These are phyloP conservation scores for Lydus trimaculatus DNA, from an alignment of 2,888 invertebrate genomes.

Conservation along the genomic window DNA sequence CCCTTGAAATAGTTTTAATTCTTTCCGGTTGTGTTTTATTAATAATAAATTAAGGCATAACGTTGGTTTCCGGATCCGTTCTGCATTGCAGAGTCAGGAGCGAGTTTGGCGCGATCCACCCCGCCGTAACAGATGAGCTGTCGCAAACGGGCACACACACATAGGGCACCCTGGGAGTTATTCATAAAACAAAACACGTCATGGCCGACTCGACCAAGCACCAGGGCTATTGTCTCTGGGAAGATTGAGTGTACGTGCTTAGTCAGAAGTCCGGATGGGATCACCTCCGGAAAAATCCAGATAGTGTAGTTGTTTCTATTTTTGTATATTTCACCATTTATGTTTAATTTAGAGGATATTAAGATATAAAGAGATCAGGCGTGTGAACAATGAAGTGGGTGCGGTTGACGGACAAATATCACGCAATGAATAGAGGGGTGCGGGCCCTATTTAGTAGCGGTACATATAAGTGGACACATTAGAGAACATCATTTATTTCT, in stretches of 20 bases:
- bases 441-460: neutral
- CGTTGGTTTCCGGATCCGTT: constrained; percentile 4
- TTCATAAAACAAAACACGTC: constrained; percentile 46
- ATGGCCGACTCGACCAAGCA: constrained; percentile 36
- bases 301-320: constrained; percentile 12
- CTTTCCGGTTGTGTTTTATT: neutral
- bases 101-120: constrained; percentile 33
- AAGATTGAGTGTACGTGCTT: constrained; percentile 37
- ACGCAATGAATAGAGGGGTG: neutral
- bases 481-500: neutral
- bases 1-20: neutral
- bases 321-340: constrained; percentile 8
- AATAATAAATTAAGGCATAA: neutral
- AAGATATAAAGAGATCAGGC: neutral
- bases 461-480: neutral
- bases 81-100: constrained; percentile 41
- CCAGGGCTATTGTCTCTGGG: constrained; percentile 34
- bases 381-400: neutral
- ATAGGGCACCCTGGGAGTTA: constrained; percentile 46
- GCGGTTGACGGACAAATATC: neutral
- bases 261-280: constrained; percentile 33
- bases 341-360: neutral
- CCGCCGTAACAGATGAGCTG: constrained; percentile 47
- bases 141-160: constrained; percentile 38
- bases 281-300: constrained; percentile 34